phyloP scores from a whole-genome alignment of 2,113 vertebrate species.

The Sclerurus mexicanus region DNA sequence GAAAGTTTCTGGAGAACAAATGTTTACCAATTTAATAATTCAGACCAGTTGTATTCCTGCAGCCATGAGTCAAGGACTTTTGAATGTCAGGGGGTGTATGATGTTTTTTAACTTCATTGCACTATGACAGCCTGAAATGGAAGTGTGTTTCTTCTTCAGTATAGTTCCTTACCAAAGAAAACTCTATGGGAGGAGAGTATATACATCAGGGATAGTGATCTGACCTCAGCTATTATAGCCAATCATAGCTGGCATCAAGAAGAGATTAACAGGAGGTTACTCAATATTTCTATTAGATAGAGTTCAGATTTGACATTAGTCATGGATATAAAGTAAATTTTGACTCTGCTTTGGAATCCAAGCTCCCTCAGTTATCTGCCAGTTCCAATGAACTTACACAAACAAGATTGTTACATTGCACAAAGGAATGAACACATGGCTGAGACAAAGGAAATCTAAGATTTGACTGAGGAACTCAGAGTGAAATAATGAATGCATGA shows the following conservation, averaged over 20 bases:
- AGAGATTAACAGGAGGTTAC: constrained; percentile 59
- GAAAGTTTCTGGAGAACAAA: not conserved
- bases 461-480: not conserved
- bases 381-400: constrained; percentile 56
- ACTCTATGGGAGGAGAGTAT: not conserved
- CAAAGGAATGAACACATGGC: constrained; percentile 32
- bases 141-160: not conserved
- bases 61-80: constrained; percentile 35
- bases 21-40: not conserved
- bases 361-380: constrained; percentile 33
- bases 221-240: constrained; percentile 31
- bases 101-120: constrained; percentile 11
- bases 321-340: constrained; percentile 69
- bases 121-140: not conserved
- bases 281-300: constrained; percentile 63
- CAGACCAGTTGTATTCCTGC: not conserved
- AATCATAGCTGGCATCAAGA: constrained; percentile 38
- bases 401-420: not conserved
- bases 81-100: not conserved
- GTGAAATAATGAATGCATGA: not conserved
- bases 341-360: constrained; percentile 56
- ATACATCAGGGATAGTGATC: not conserved
- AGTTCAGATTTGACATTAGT: constrained; percentile 67
- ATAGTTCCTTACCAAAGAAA: not conserved
- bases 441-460: constrained; percentile 32